Evolutionary conservation across 1,140 invertebrate species (phyloP).

Genomic region (Hyposmocoma kahamanoa): DNA sequence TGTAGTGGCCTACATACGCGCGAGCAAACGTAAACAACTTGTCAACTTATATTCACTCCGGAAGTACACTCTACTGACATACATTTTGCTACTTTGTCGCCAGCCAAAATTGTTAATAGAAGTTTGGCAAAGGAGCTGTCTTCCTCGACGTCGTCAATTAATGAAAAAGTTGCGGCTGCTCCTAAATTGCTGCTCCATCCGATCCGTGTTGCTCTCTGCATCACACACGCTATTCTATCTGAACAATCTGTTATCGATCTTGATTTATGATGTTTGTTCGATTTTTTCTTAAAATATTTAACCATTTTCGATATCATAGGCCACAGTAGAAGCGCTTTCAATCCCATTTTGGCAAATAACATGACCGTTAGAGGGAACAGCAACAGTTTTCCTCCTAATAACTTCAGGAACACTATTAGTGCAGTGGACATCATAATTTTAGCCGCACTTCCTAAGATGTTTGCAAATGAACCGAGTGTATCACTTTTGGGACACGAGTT

Average conservation of each 20-base stretch:
- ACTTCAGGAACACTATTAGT: constrained; percentile 49
- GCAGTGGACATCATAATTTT: constrained; percentile 61
- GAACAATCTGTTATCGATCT: constrained; percentile 54
- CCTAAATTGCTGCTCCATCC: constrained; percentile 52
- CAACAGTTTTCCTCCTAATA: constrained; percentile 53
- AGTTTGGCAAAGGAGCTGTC: constrained; percentile 51
- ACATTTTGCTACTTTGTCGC: constrained; percentile 61
- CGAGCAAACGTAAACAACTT: constrained; percentile 22
- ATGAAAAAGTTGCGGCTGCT: constrained; percentile 47
- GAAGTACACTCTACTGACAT: constrained; percentile 64
- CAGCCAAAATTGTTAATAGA: constrained; percentile 53
- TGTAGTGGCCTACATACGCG: constrained; percentile 20
- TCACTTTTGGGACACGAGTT: constrained; percentile 51
- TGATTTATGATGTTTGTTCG: constrained; percentile 46
- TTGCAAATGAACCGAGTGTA: constrained; percentile 51
- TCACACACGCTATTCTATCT: constrained; percentile 52
- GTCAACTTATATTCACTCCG: constrained; percentile 59
- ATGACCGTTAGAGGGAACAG: constrained; percentile 33
- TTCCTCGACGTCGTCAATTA: constrained; percentile 56
- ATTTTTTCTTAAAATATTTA: constrained; percentile 57
- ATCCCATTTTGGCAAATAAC: constrained; percentile 47
- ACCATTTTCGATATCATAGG: constrained; percentile 62
- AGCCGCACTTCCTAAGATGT: constrained; percentile 52
- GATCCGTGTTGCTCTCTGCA: constrained; percentile 39
- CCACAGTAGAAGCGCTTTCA: constrained; percentile 56